Evolutionary conservation across 2,797 vertebrate genomes (phyloP).

Genomic region (Moxostoma hubbsi): DNA sequence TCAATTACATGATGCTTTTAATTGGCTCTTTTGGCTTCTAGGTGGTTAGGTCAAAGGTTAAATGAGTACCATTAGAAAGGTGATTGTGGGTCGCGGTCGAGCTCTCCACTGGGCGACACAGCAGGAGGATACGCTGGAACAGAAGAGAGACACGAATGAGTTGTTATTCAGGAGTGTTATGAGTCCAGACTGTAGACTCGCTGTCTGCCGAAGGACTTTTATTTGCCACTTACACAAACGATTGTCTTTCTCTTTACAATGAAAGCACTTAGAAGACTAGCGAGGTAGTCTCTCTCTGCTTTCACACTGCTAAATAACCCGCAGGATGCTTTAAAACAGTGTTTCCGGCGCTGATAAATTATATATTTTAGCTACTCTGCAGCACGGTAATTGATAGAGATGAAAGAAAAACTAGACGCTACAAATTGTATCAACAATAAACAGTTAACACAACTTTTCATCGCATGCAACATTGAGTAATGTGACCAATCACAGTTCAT

Average conservation of each 20-base stretch:
- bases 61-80: not conserved
- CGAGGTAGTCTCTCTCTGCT: not conserved
- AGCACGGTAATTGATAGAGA: too few relatives aligned
- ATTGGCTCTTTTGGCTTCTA: constrained; percentile 56
- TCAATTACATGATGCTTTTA: constrained; percentile 13
- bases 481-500: too few relatives aligned
- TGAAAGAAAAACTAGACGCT: too few relatives aligned
- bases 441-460: too few relatives aligned
- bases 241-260: not conserved
- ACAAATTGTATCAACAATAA: too few relatives aligned
- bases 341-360: too few relatives aligned
- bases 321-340: not conserved
- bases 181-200: not conserved
- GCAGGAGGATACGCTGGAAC: constrained; percentile 59
- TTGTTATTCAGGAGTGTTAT: not conserved
- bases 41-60: constrained; percentile 44
- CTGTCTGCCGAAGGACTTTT: constrained; percentile 15
- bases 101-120: constrained; percentile 65
- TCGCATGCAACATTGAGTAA: too few relatives aligned
- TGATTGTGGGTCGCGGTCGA: constrained; percentile 41
- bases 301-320: too few relatives aligned
- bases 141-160: constrained; percentile 18
- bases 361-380: too few relatives aligned
- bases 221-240: constrained; percentile 11
- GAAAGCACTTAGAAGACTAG: not conserved